A percentile compares a stretch with the other conserved stretches of the same genome.
These are phyloP conservation scores for Euglossa dilemma DNA, from an alignment of 1,140 invertebrate genomes.

Conservation along the genomic window DNA sequence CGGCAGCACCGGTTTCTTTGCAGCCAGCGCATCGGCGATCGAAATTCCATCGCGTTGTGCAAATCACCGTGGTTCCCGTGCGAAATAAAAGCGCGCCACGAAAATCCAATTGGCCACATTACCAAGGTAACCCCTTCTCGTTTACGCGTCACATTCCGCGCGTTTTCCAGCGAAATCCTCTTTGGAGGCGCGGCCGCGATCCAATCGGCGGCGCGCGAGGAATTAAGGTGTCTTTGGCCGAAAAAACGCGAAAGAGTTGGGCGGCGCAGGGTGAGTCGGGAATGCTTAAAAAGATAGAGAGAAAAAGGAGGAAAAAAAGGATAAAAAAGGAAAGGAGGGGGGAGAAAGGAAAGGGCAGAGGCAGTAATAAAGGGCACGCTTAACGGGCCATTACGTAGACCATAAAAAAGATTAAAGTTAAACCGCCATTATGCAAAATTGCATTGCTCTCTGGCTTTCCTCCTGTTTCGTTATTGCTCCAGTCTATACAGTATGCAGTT, in stretches of 20 bases:
- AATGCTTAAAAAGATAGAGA: not conserved
- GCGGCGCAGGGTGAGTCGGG: too few species aligned
- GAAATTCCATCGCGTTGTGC: not conserved
- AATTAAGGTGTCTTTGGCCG: not conserved
- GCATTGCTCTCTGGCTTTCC: constrained; percentile 55
- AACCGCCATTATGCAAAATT: constrained; percentile 77
- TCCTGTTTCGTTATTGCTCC: constrained; percentile 14
- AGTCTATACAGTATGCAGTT: constrained; percentile 1
- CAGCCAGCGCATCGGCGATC: too few species aligned
- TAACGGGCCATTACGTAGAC: constrained; percentile 73
- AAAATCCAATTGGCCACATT: constrained; percentile 9
- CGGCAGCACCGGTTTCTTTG: too few species aligned
- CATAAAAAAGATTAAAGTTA: constrained; percentile 79
- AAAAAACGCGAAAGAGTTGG: not conserved
- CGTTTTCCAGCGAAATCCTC: constrained; percentile 1
- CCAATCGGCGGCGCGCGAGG: not conserved
- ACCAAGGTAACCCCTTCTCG: not conserved
- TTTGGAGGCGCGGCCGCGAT: not conserved
- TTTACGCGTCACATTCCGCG: not conserved
- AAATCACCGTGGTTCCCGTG: not conserved
- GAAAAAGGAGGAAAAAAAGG: not conserved
- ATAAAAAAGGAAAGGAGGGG: too few species aligned
- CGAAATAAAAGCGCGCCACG: not conserved
- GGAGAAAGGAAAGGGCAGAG: constrained; percentile 22
- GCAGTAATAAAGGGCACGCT: constrained; percentile 65